phyloP scores from a whole-genome alignment of 2,113 vertebrate genomes.

The Cavia porcellus region DNA sequence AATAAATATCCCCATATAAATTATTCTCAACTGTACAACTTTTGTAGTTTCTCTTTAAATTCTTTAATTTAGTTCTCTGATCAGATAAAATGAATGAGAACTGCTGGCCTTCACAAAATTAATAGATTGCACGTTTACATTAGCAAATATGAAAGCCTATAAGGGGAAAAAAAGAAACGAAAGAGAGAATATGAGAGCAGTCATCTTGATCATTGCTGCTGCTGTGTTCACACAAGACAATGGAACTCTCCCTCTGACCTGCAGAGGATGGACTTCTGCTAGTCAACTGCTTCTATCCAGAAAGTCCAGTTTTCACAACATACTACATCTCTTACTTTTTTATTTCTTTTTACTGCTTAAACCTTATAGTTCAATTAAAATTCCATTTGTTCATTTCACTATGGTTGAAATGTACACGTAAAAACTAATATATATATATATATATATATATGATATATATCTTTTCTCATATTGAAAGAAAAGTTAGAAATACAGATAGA shows the following conservation, averaged over 20 bases:
- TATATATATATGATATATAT: not conserved
- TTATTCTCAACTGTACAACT: not conserved
- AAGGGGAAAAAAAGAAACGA: not conserved
- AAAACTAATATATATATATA: not conserved
- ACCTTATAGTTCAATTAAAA: constrained; percentile 2
- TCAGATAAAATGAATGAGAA: not conserved
- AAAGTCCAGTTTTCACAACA: not conserved
- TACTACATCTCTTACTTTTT: not conserved
- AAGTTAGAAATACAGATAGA: constrained; percentile 56
- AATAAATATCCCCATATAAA: not conserved
- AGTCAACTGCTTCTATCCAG: not conserved
- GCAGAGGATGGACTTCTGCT: not conserved
- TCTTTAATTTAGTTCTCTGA: not conserved
- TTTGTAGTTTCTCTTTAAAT: not conserved
- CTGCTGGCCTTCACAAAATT: not conserved
- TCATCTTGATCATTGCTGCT: not conserved
- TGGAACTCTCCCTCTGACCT: not conserved
- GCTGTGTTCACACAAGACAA: not conserved
- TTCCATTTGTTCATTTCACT: not conserved
- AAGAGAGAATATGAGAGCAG: not conserved
- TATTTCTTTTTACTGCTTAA: not conserved
- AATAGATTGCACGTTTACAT: constrained; percentile 9
- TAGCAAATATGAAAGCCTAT: not conserved
- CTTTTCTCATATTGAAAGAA: not conserved
- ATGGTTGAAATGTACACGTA: constrained; percentile 18